phyloP scores from a whole-genome alignment of 2,797 vertebrate genomes.

The Hapalemur alaotrensis region DNA sequence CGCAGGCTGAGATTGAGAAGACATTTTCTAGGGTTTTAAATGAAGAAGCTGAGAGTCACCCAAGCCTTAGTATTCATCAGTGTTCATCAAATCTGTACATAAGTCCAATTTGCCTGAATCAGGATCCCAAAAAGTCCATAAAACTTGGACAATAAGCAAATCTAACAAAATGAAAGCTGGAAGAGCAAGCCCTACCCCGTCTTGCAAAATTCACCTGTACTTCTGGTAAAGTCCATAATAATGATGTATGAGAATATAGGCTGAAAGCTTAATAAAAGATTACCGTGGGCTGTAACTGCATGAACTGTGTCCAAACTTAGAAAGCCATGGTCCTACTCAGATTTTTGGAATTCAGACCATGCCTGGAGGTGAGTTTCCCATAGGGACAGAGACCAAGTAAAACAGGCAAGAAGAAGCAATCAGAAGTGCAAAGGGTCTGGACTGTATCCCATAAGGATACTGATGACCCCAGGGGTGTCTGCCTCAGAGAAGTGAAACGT shows the following conservation, averaged over 20 bases:
- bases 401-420: neutral
- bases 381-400: neutral
- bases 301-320: neutral
- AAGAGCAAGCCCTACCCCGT: neutral
- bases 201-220: neutral
- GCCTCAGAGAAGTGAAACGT: neutral
- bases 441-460: neutral
- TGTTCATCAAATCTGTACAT: slow-evolving; percentile 35
- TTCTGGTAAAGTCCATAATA: neutral
- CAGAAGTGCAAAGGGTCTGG: neutral
- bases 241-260: neutral
- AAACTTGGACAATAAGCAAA: neutral
- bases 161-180: neutral
- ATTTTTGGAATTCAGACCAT: neutral
- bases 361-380: neutral
- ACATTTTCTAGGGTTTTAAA: neutral
- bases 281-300: neutral
- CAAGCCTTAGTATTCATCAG: neutral
- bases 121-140: neutral
- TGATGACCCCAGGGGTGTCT: neutral
- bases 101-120: slow-evolving; percentile 25
- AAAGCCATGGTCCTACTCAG: neutral
- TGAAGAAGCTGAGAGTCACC: neutral
- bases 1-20: neutral
- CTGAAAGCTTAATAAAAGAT: neutral